Percentiles rank a stretch among this genome's conserved stretches.
Conservation (phyloP, 2,113 vertebrate species). For the Bombycilla garrulus region DNA sequence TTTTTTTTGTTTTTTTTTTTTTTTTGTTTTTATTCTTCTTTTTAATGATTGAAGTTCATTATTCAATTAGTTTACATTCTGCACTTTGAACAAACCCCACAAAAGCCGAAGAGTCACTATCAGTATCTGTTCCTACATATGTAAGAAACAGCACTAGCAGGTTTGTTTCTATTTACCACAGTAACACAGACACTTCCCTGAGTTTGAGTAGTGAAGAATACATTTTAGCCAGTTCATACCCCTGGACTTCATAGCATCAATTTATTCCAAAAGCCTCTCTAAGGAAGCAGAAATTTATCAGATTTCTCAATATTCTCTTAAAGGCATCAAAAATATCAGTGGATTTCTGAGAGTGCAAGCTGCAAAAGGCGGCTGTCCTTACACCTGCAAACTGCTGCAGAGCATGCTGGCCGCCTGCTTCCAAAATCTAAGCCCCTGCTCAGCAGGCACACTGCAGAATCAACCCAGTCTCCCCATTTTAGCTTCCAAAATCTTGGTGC, state of each 20-base stretch:
- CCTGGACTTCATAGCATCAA: neutral
- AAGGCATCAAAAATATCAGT: neutral
- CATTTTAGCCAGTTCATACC: neutral
- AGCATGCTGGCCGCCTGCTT: neutral
- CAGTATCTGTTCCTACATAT: neutral
- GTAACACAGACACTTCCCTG: neutral
- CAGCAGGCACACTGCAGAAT: neutral
- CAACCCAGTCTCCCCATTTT: neutral
- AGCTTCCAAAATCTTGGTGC: neutral
- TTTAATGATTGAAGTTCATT: neutral
- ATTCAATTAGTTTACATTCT: neutral
- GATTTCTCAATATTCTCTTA: neutral
- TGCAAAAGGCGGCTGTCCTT: neutral
- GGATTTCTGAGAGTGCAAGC: neutral
- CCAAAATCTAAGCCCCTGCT: neutral
- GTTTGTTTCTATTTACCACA: neutral
- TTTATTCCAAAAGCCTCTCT: neutral
- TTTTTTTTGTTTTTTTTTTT: neutral
- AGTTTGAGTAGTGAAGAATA: neutral
- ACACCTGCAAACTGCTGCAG: conserved; percentile 6
- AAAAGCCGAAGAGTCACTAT: neutral
- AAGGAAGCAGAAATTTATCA: neutral
- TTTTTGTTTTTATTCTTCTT: neutral
- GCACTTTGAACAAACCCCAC: neutral
- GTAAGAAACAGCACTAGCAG: neutral